Evolutionary conservation across 2,888 invertebrate genomes (phyloP).

Genomic region (Acanthoscelides obtectus): DNA sequence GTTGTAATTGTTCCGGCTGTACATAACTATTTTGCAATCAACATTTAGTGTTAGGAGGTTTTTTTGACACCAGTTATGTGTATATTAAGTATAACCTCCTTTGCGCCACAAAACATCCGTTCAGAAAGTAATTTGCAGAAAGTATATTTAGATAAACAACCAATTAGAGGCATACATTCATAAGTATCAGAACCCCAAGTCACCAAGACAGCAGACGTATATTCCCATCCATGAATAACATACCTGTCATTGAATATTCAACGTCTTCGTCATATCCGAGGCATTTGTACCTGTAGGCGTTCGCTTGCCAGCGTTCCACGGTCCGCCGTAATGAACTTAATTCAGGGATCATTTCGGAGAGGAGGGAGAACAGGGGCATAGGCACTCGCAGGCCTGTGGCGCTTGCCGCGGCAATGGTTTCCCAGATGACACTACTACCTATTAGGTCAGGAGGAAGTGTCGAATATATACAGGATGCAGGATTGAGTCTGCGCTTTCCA

Average conservation of each 20-base stretch:
- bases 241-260: not conserved
- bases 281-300: not conserved
- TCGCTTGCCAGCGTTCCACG: not conserved
- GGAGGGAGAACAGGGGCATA: not conserved
- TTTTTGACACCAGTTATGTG: no score
- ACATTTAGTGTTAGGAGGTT: no score
- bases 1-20: no score
- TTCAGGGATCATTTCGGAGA: not conserved
- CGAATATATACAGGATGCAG: no score
- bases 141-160: no score
- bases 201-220: not conserved
- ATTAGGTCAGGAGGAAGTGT: not conserved
- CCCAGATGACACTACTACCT: not conserved
- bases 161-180: no score
- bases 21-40: no score
- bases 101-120: no score
- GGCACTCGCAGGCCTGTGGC: not conserved
- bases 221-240: not conserved
- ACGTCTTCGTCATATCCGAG: not conserved
- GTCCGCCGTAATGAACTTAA: not conserved
- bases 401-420: not conserved
- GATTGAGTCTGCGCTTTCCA: no score
- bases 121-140: no score
- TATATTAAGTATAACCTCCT: no score
- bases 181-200: no score